phyloP scores from a whole-genome alignment of 2,888 invertebrate species.

The Sarcophaga carnaria region DNA sequence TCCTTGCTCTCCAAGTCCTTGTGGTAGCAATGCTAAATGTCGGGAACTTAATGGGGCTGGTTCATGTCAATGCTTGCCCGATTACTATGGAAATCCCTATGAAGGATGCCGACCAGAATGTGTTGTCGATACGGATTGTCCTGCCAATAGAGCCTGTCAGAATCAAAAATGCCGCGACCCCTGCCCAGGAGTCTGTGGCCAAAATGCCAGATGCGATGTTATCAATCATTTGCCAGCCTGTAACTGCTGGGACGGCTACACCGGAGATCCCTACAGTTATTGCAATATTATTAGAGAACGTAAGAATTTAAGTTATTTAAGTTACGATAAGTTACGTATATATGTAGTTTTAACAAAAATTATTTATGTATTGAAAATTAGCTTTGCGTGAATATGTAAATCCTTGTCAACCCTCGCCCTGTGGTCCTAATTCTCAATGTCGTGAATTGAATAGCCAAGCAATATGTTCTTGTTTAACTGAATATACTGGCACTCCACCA shows the following conservation, averaged over 20 bases:
- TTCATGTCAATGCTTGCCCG: constrained; percentile 86
- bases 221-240: constrained; percentile 91
- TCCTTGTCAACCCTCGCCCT: constrained; percentile 90
- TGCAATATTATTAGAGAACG: constrained; percentile 83
- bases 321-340: constrained; percentile 2
- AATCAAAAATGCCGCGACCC: constrained; percentile 88
- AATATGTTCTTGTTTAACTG: constrained; percentile 85
- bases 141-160: constrained; percentile 87
- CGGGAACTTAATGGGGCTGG: constrained; percentile 81
- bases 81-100: constrained; percentile 87
- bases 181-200: constrained; percentile 90
- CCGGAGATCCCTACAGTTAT: constrained; percentile 89
- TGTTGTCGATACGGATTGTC: constrained; percentile 87
- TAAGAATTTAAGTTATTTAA: constrained; percentile 73
- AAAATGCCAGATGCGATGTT: constrained; percentile 88
- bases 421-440: constrained; percentile 89
- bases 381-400: constrained; percentile 80
- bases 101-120: constrained; percentile 89
- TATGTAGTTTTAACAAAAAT: constrained; percentile 50
- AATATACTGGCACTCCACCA: constrained; percentile 86
- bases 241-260: constrained; percentile 85
- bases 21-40: constrained; percentile 85
- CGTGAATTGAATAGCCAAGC: constrained; percentile 84
- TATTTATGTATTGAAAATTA: constrained; percentile 59
- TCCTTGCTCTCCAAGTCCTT: constrained; percentile 86